Percentiles rank a stretch among this genome's conserved stretches.
Evolutionary conservation across 1,140 invertebrate species (phyloP).

Genomic region (Drosophila nigrodunni): DNA sequence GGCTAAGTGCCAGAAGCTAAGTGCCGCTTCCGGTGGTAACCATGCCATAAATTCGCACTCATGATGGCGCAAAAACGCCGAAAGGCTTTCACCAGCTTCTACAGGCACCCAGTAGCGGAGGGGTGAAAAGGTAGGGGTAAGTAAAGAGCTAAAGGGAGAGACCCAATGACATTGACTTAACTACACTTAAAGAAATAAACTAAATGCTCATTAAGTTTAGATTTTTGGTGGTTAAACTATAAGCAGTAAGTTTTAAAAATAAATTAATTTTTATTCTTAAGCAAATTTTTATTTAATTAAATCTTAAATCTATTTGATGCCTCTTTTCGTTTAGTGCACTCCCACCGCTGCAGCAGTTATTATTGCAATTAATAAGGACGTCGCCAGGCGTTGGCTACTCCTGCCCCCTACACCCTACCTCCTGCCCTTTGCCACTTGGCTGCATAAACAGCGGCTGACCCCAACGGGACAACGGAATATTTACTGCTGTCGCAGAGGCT

Average conservation of each 20-base stretch:
- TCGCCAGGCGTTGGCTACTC: conserved; percentile 14
- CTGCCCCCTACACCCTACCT: neutral
- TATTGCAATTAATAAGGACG: conserved; percentile 80
- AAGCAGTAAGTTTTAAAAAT: too few relatives aligned
- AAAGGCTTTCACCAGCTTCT: conserved; percentile 51
- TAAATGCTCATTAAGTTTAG: too few relatives aligned
- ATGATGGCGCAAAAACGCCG: conserved; percentile 49
- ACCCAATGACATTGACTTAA: neutral
- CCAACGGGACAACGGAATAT: conserved; percentile 54
- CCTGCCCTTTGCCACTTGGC: conserved; percentile 66
- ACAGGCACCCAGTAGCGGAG: conserved; percentile 7
- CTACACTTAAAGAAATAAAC: too few relatives aligned
- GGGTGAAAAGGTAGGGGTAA: neutral
- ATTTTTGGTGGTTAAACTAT: too few relatives aligned
- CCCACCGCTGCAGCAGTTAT: conserved; percentile 54
- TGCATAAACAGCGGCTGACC: conserved; percentile 57
- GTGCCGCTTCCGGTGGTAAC: conserved; percentile 74
- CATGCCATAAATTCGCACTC: conserved; percentile 69
- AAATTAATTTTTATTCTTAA: too few relatives aligned
- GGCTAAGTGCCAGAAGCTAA: conserved; percentile 73
- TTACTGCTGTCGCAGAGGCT: conserved; percentile 49
- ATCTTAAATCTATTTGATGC: too few relatives aligned
- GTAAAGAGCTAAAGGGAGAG: neutral
- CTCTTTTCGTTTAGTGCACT: neutral
- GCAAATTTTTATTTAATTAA: too few relatives aligned